Conservation (phyloP, 2,888 invertebrate species). For the Druceiella hillmani region DNA sequence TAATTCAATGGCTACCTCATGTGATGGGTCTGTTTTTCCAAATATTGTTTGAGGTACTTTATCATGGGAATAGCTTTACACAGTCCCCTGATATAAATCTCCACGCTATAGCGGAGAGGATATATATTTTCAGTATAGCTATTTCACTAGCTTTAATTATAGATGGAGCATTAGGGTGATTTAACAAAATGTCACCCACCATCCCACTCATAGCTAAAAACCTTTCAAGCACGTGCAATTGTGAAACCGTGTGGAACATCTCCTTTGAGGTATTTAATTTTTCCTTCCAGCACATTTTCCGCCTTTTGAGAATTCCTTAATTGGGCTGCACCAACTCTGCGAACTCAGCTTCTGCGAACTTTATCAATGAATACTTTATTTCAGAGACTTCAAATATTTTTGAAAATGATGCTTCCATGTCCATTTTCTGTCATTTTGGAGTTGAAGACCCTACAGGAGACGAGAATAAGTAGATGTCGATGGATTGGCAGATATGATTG, state of each 20-base stretch:
- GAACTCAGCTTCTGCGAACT: constrained; percentile 26
- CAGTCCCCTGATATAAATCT: too few species aligned
- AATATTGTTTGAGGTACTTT: constrained; percentile 23
- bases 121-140: too few species aligned
- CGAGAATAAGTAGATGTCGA: too few species aligned
- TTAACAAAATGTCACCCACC: constrained; percentile 24
- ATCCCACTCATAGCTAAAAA: constrained; percentile 19
- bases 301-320: constrained; percentile 23
- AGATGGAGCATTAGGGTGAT: constrained; percentile 24
- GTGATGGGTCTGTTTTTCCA: constrained; percentile 20
- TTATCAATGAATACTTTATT: constrained; percentile 24
- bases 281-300: constrained; percentile 24
- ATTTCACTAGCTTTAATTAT: constrained; percentile 27
- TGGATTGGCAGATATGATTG: too few species aligned
- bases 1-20: constrained; percentile 23
- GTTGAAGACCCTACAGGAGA: too few species aligned
- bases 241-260: constrained; percentile 28
- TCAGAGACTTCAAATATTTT: constrained; percentile 11
- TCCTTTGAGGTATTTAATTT: constrained; percentile 25
- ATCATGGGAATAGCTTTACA: constrained; percentile 28
- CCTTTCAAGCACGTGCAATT: constrained; percentile 21
- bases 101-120: constrained; percentile 25
- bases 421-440: too few species aligned
- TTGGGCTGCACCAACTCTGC: constrained; percentile 24
- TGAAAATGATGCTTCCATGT: constrained; percentile 14